phyloP scores from a whole-genome alignment of 2,888 invertebrate genomes.

The Apamea monoglypha region DNA sequence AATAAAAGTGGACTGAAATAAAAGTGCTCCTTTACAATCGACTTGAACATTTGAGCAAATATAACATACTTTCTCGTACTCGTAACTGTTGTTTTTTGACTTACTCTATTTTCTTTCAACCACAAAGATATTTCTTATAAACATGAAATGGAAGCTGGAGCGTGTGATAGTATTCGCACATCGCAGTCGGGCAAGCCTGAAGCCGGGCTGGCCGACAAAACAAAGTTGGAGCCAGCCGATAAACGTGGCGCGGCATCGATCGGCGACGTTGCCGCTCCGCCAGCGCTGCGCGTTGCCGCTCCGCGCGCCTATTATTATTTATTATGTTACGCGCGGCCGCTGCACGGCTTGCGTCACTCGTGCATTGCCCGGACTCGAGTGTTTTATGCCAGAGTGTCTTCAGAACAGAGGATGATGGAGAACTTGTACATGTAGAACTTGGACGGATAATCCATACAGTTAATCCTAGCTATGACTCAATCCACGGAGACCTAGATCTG shows the following conservation, averaged over 20 bases:
- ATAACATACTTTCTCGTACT: constrained; percentile 39
- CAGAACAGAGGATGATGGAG: constrained; percentile 17
- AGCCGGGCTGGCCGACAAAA: constrained; percentile 62
- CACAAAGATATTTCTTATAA: constrained; percentile 39
- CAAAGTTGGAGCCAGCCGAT: constrained; percentile 70
- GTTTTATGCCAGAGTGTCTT: constrained; percentile 58
- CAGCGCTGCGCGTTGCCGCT: constrained; percentile 74
- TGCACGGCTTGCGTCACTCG: constrained; percentile 73
- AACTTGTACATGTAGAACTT: background rate
- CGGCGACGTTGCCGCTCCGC: constrained; percentile 79
- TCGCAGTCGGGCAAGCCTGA: constrained; percentile 51
- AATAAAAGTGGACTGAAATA: constrained; percentile 34
- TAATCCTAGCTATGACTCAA: background rate
- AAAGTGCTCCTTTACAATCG: constrained; percentile 29
- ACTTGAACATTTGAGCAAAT: constrained; percentile 22
- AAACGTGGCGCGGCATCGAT: constrained; percentile 75
- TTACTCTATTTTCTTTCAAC: constrained; percentile 28
- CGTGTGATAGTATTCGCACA: constrained; percentile 54
- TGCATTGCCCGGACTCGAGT: constrained; percentile 72
- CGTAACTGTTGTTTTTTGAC: constrained; percentile 26
- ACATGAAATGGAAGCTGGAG: constrained; percentile 43
- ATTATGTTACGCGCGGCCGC: constrained; percentile 73
- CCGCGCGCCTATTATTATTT: constrained; percentile 78
- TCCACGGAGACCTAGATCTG: background rate
- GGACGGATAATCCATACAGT: background rate